Conservation (phyloP, 2,888 invertebrate genomes). For the Volucella inanis region DNA sequence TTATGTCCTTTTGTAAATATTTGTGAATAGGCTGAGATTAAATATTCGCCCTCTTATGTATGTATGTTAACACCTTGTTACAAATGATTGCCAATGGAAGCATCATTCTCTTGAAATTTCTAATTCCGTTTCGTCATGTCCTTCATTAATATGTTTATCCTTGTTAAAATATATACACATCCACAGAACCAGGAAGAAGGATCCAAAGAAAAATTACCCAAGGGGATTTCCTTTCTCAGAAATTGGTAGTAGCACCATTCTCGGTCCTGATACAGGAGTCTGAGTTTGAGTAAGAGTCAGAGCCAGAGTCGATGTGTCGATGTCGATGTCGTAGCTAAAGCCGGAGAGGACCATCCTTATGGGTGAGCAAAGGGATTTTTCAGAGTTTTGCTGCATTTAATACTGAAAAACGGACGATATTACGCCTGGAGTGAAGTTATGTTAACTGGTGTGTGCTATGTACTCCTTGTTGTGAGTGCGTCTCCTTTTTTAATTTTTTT, state of each 20-base stretch:
- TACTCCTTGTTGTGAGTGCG: background rate
- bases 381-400: constrained; percentile 36
- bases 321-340: too few species aligned
- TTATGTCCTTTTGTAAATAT: background rate
- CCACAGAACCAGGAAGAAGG: background rate
- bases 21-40: background rate
- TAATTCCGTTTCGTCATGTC: constrained; percentile 5
- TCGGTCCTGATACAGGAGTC: too few species aligned
- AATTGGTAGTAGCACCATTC: too few species aligned
- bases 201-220: constrained; percentile 19
- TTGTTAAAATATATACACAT: constrained; percentile 6
- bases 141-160: constrained; percentile 38
- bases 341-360: too few species aligned
- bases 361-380: background rate
- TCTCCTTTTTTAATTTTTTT: constrained; percentile 2
- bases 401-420: constrained; percentile 36
- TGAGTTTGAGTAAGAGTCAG: too few species aligned
- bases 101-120: background rate
- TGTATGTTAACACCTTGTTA: too few species aligned
- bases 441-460: constrained; percentile 32
- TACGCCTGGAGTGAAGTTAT: constrained; percentile 34
- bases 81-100: too few species aligned
- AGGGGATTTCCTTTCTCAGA: background rate
- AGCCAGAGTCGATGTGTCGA: too few species aligned
- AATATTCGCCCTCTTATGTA: background rate